These are phyloP conservation scores for Protodeltote pygarga DNA, from an alignment of 2,888 invertebrate species.

Conservation along the genomic window DNA sequence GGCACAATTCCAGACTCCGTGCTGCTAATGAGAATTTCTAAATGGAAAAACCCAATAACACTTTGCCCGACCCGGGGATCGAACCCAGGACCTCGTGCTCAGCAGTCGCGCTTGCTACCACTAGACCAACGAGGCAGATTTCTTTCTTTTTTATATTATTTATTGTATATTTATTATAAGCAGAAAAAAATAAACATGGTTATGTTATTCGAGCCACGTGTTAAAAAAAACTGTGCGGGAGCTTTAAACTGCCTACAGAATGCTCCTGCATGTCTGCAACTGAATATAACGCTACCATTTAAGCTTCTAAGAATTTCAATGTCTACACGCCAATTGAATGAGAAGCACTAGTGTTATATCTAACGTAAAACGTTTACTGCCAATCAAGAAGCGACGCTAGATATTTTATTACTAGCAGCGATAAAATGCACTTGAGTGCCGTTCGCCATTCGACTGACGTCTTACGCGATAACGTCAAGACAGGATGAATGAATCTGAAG, in stretches of 20 bases:
- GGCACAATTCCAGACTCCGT: too few relatives aligned
- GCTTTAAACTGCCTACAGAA: slow-evolving; percentile 3
- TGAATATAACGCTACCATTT: background rate
- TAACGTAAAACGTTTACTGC: slow-evolving; percentile 17
- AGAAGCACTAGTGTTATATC: slow-evolving; percentile 2
- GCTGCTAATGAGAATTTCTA: too few relatives aligned
- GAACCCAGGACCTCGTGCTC: too few relatives aligned
- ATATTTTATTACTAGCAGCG: slow-evolving; percentile 33
- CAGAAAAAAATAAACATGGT: background rate
- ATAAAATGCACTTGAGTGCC: slow-evolving; percentile 38
- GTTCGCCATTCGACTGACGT: slow-evolving; percentile 18
- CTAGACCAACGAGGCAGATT: too few relatives aligned
- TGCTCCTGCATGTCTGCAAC: slow-evolving; percentile 10
- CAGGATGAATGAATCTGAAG: slow-evolving; percentile 16
- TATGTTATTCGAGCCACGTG: slow-evolving; percentile 10
- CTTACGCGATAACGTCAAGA: slow-evolving; percentile 22
- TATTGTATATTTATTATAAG: background rate
- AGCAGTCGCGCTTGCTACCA: too few relatives aligned
- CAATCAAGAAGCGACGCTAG: slow-evolving; percentile 25
- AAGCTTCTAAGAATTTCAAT: background rate
- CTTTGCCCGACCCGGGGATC: too few relatives aligned
- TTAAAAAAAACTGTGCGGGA: slow-evolving; percentile 18
- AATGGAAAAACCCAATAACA: too few relatives aligned
- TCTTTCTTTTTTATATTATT: too few relatives aligned
- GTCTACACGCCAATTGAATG: slow-evolving; percentile 2